A percentile compares a stretch with the other conserved stretches of the same genome.
phyloP scores from a whole-genome alignment of 2,888 invertebrate genomes.

The Monopis laevigella region DNA sequence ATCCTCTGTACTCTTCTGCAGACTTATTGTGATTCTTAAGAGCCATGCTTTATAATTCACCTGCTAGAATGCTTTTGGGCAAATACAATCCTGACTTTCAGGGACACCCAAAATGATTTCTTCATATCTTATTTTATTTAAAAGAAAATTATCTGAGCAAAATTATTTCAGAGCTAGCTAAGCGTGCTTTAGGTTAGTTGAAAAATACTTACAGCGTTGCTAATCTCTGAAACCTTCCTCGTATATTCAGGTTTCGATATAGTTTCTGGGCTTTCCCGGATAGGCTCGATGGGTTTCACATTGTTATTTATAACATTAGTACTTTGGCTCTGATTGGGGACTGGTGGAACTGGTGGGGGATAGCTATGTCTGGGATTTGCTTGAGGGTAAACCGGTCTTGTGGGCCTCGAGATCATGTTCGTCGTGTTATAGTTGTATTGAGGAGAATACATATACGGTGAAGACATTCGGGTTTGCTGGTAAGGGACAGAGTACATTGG shows the following conservation, averaged over 20 bases:
- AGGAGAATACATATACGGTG: conserved; percentile 36
- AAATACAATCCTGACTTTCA: too few relatives aligned
- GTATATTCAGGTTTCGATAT: conserved; percentile 36
- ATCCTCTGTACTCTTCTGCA: too few relatives aligned
- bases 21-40: too few relatives aligned
- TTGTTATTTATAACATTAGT: conserved; percentile 26
- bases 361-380: conserved; percentile 38
- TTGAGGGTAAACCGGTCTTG: conserved; percentile 40
- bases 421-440: conserved; percentile 50
- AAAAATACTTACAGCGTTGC: conserved; percentile 32
- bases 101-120: too few relatives aligned
- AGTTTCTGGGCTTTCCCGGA: background rate
- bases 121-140: too few relatives aligned
- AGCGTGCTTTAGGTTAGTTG: too few relatives aligned
- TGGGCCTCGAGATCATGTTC: conserved; percentile 48
- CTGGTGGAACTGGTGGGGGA: conserved; percentile 24
- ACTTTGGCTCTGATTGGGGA: too few relatives aligned
- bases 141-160: too few relatives aligned
- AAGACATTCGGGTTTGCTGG: conserved; percentile 47
- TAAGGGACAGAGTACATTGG: conserved; percentile 42
- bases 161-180: too few relatives aligned
- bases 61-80: too few relatives aligned
- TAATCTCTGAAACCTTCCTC: conserved; percentile 44
- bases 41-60: too few relatives aligned
- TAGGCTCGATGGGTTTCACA: too few relatives aligned